Evolutionary conservation across 2,888 invertebrate species (phyloP).

Genomic region (Philonicus albiceps): DNA sequence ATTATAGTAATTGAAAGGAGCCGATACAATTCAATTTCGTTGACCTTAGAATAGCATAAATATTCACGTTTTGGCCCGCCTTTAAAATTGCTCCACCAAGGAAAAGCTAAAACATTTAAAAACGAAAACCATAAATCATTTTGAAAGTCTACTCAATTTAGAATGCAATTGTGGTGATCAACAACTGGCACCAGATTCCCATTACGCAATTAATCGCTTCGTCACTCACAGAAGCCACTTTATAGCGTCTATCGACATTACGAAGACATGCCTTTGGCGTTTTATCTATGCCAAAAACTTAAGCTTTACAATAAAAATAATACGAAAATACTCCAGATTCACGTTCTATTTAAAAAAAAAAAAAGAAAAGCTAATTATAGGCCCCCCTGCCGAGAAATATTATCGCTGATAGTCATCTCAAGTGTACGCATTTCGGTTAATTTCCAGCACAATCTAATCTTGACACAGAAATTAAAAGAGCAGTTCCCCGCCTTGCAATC

Average conservation of each 20-base stretch:
- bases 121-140: neutral
- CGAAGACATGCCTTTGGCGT: neutral
- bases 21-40: neutral
- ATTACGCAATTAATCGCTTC: neutral
- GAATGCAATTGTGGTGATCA: neutral
- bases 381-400: neutral
- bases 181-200: neutral
- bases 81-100: neutral
- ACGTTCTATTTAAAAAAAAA: neutral
- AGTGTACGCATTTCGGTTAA: neutral
- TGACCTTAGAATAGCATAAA: neutral
- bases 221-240: neutral
- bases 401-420: neutral
- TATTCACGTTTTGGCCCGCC: neutral
- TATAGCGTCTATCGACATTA: neutral
- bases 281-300: neutral
- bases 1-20: neutral
- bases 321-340: neutral
- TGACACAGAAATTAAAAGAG: neutral
- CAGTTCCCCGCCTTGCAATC: neutral
- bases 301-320: neutral
- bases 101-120: neutral
- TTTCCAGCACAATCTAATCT: neutral
- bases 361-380: neutral
- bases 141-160: neutral